These are phyloP conservation scores for Diachrysia chrysitis DNA, from an alignment of 2,888 invertebrate species.

Conservation along the genomic window DNA sequence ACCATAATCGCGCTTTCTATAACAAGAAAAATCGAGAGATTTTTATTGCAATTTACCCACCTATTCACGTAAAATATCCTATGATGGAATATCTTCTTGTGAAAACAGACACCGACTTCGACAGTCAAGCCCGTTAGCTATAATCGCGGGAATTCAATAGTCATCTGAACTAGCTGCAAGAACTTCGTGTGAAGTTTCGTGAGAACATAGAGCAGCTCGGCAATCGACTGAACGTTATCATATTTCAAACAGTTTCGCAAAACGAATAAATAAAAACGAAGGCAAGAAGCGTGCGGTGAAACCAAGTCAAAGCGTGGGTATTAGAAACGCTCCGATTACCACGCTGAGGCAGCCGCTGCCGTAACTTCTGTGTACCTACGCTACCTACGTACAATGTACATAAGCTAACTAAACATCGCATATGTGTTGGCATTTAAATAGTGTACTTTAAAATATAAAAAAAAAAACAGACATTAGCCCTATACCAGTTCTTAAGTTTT, in stretches of 20 bases:
- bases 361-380: conserved; percentile 50
- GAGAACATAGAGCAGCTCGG: conserved; percentile 80
- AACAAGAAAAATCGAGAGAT: conserved; percentile 40
- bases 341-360: conserved; percentile 74
- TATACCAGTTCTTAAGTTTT: too few relatives aligned
- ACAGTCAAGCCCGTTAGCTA: conserved; percentile 64
- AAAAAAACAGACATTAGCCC: too few relatives aligned
- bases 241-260: conserved; percentile 89
- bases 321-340: conserved; percentile 89
- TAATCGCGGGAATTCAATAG: conserved; percentile 84
- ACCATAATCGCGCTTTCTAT: conserved; percentile 71
- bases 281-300: conserved; percentile 89
- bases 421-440: neutral
- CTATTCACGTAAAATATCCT: conserved; percentile 18
- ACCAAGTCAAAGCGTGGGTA: conserved; percentile 88
- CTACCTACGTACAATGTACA: neutral
- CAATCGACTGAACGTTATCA: conserved; percentile 86
- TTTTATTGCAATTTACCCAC: conserved; percentile 44
- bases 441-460: too few relatives aligned
- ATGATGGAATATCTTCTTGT: conserved; percentile 60
- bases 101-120: conserved; percentile 72
- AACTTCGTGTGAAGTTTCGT: conserved; percentile 85
- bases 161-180: conserved; percentile 77
- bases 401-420: neutral
- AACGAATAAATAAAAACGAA: conserved; percentile 87